phyloP scores from a whole-genome alignment of 2,113 vertebrate genomes.

The Todiramphus chloris region DNA sequence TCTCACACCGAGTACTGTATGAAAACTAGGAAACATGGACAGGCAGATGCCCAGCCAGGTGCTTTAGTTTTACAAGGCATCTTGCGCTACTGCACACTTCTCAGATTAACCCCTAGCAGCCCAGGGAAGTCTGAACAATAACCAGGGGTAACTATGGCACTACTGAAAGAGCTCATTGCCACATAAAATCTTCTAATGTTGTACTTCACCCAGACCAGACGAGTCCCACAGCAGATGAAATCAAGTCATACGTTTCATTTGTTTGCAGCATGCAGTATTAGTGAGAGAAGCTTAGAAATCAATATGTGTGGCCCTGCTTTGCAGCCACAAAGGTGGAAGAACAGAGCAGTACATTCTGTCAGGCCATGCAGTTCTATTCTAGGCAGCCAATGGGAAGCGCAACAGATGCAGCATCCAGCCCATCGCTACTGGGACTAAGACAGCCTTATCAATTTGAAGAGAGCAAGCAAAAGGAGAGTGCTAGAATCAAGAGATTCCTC shows the following conservation, averaged over 20 bases:
- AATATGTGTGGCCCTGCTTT: neutral
- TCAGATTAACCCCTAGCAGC: neutral
- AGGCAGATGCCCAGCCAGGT: conserved; percentile 32
- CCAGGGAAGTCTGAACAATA: neutral
- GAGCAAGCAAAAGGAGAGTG: neutral
- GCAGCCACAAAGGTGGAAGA: neutral
- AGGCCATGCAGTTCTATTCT: conserved; percentile 35
- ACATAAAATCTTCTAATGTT: neutral
- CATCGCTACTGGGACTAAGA: neutral
- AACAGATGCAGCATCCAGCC: neutral
- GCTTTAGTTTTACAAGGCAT: conserved; percentile 35
- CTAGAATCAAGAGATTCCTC: neutral
- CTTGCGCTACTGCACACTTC: neutral
- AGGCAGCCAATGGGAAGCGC: conserved; percentile 35
- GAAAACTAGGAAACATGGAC: conserved; percentile 8
- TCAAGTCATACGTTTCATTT: neutral
- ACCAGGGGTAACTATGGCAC: neutral
- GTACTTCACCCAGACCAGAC: neutral
- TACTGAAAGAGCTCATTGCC: neutral
- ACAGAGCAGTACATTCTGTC: neutral
- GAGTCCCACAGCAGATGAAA: neutral
- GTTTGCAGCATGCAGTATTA: conserved; percentile 5
- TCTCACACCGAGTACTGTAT: neutral
- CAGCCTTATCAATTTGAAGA: neutral
- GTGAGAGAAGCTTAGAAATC: conserved; percentile 9